Evolutionary conservation across 2,888 invertebrate genomes (phyloP), one percentile per base, ranked within the genome.

Genomic region (Polydrusus pterygomalis): DNA sequence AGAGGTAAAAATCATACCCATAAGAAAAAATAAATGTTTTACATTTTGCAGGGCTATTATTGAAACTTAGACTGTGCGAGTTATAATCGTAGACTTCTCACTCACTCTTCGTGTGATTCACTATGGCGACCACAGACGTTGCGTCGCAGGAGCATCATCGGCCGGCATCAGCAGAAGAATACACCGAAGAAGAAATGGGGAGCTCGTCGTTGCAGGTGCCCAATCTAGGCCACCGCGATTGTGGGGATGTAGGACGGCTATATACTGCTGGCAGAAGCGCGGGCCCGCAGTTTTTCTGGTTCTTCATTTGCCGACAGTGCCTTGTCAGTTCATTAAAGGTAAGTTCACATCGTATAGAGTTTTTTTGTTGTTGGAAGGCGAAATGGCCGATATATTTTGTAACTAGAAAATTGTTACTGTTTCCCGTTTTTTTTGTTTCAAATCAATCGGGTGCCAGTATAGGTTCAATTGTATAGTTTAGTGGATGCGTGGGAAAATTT

Each of bases 181-280:
- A 49, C 17, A 65, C n/a, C 7, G 71, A 40, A 63, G 71, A 63
- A 73, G 74, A 70, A 70, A 75, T 78, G 80, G 80, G 79, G 78
- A 62, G 60, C 75, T 67, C 75, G 5, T 69, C 78, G 80, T 79
- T 80, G 75, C 78, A 78, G 79, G 78, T 82, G 80, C 74, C 75
- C 81, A 77, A 85, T 83, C 83, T 87, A 87, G 87, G 87, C 87
- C 84, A 84, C 78, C 80, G 80, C 71, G 84, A 83, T 83, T 84
- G 87, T 87, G 87, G 87, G 87, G 87, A 87, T 87, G 86, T 87
- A 86, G 86, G 87, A 82, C 87, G 87, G 85, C 86, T 87, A 88
- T 88, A 88, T 85, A 87, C 87, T 80, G 82, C 45, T 81, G 80
- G 78, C 79, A 80, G 83, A 80, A 77, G 78, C 79, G 80, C 81